Base-by-base conservation (phyloP, 2,113 vertebrate genomes). In the Sprattus sprattus region DNA sequence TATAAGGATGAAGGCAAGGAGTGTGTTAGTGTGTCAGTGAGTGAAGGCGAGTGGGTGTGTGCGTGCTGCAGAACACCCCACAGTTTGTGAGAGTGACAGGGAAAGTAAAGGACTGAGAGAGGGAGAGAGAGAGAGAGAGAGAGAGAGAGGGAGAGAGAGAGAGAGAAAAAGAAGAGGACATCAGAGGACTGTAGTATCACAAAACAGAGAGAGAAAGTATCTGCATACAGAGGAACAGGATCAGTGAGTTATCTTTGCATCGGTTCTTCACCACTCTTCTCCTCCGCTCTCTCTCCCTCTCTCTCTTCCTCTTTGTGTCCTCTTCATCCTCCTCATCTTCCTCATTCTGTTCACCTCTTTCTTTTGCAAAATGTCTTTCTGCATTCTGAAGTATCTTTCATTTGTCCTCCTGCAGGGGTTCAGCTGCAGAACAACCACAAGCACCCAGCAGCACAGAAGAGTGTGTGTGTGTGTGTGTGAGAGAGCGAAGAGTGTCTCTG, bases 1-100 rank as follows among this genome's bases (percentile, higher is more conserved):
- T 90, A 91, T 89, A 92, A 90, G 71, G 71, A 78, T 78, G 71
- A 16, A 89, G 81, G 60, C 22, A 86, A 45, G 7, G 47, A 13
- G 18, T 44, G 18, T 52, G 57, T 28, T 32, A 78, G 71, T 78
- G 71, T 44, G 71, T 78, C 71, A 78, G 71, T 78, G 71, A 78
- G 71, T 13, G 71, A 39, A 32, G 39, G 54, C 20, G 18, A 22
- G 54, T 60, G 54, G 4, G 52, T 16, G 50, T 15, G 50, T 57
- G 52, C 18, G 54, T 60, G 6, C 54, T 22, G 18, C 54, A 60
- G 54, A 6, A 15, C 3, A 54, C 22, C 54, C 54, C 18, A 60
- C 54, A 20, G 52, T 20, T 18, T 60, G 54, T 22, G 54, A 60
- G 54, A 60, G 54, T 60, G 54, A 60, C 6, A 60, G 18, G 6